Evolutionary conservation across 2,113 vertebrate species (phyloP).

Genomic region (Equus przewalskii): DNA sequence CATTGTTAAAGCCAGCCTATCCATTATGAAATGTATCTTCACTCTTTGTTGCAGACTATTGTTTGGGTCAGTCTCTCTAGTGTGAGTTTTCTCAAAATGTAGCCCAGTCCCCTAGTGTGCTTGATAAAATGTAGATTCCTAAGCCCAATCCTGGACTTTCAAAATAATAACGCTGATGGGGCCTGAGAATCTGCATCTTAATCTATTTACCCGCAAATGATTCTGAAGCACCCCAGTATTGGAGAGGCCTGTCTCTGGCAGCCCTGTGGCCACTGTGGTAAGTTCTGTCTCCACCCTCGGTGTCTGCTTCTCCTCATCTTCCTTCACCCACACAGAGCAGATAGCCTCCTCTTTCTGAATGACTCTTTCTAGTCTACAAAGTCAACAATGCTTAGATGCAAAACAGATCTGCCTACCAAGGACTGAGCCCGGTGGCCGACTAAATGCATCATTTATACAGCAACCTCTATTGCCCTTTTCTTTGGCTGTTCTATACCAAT

Average conservation of each 20-base stretch:
- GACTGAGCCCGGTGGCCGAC: neutral
- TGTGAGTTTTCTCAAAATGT: neutral
- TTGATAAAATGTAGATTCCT: conserved; percentile 26
- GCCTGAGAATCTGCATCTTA: neutral
- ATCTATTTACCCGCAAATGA: neutral
- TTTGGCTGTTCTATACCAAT: neutral
- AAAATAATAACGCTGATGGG: neutral
- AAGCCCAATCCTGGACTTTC: neutral
- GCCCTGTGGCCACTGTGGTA: neutral
- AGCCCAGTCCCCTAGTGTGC: neutral
- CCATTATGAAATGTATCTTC: neutral
- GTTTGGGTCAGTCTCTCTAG: neutral
- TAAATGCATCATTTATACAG: neutral
- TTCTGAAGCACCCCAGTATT: neutral
- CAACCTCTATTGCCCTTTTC: neutral
- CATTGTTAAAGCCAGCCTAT: neutral
- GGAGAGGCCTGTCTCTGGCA: neutral
- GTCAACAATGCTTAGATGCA: neutral
- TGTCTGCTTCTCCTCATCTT: neutral
- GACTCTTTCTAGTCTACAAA: neutral
- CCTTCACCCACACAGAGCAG: neutral
- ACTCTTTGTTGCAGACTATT: neutral
- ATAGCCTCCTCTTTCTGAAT: neutral
- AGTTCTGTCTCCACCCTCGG: neutral
- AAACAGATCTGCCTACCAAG: neutral